Conservation (phyloP, 1,140 invertebrate genomes). For the Sinonovacula constricta region DNA sequence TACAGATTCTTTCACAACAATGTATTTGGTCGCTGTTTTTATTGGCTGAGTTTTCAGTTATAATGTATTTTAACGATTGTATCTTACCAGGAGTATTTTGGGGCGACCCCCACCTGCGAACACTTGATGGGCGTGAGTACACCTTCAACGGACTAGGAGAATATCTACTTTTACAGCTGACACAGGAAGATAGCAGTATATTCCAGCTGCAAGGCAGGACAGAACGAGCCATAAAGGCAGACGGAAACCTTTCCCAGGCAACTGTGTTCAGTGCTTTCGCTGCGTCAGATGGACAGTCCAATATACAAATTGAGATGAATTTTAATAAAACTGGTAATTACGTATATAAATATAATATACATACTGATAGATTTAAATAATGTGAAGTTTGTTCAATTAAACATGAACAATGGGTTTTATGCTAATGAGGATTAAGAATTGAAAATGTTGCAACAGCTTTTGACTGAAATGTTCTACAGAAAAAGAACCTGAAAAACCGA, state of each 20-base stretch:
- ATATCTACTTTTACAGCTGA: slow-evolving; percentile 84
- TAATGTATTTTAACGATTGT: too few species aligned
- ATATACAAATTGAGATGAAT: slow-evolving; percentile 20
- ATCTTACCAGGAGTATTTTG: slow-evolving; percentile 30
- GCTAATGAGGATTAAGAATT: too few species aligned
- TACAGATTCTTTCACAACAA: too few species aligned
- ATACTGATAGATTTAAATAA: too few species aligned
- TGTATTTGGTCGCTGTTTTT: too few species aligned
- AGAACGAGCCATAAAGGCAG: slow-evolving; percentile 14
- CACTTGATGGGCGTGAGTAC: slow-evolving; percentile 92
- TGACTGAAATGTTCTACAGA: too few species aligned
- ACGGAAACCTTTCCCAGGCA: slow-evolving; percentile 23
- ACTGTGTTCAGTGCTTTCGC: slow-evolving; percentile 38
- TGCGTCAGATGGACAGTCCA: slow-evolving; percentile 15
- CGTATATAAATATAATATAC: too few species aligned
- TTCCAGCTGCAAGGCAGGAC: slow-evolving; percentile 36
- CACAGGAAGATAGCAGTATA: neutral
- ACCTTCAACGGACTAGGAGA: slow-evolving; percentile 98
- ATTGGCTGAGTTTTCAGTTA: too few species aligned
- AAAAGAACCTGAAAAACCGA: too few species aligned
- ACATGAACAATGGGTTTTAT: too few species aligned
- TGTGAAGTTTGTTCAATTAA: too few species aligned
- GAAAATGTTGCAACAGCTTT: too few species aligned
- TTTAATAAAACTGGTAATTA: slow-evolving; percentile 2
- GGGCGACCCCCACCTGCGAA: slow-evolving; percentile 95